Base-by-base conservation (phyloP, 1,140 invertebrate genomes). In the Neelides sp. region DNA sequence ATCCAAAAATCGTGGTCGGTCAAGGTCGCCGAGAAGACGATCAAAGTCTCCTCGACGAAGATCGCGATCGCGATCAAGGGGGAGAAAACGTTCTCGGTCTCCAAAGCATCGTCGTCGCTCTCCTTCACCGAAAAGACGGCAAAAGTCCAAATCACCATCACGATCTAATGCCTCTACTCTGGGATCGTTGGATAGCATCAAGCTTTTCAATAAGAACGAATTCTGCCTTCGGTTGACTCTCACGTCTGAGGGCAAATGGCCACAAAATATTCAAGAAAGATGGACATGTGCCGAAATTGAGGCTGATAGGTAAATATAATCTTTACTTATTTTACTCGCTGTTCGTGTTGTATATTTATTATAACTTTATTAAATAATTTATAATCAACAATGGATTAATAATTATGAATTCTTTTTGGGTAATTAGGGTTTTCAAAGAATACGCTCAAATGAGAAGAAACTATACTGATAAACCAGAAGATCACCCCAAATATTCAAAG, bases 381-480 rank as follows among this genome's bases (percentile, higher is more conserved):
- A n/a, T 8, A 40, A 19, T 12, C 8, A 23, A 4, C 17, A 43
- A 43, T 10, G 7, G 8, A 43, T 43, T 12, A 12, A 23, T 24
- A 43, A 24, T 17, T 13, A 43, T 43, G 41, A 43, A 22, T 26
- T 23, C 15, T 26, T n/a, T n/a, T n/a, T n/a, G n/a, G n/a, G n/a
- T n/a, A n/a, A n/a, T n/a, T n/a, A n/a, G n/a, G n/a, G n/a, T n/a
- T n/a, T n/a, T n/a, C n/a, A n/a, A n/a, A n/a, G n/a, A n/a, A n/a
- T n/a, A n/a, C n/a, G n/a, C n/a, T n/a, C n/a, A n/a, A n/a, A n/a
- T n/a, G n/a, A n/a, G n/a, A 17, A 55, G 52, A 26, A 2, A 20
- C 8, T 27, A 54, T 3, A 48, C 52, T n/a, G 50, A 52, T 30
- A 48, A 41, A 17, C 61, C 61, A 15, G 61, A 62, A 42, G 42